Percentiles rank a stretch among this genome's conserved stretches.
Evolutionary conservation across 2,797 vertebrate species (phyloP).

Genomic region (Saxicola maurus): DNA sequence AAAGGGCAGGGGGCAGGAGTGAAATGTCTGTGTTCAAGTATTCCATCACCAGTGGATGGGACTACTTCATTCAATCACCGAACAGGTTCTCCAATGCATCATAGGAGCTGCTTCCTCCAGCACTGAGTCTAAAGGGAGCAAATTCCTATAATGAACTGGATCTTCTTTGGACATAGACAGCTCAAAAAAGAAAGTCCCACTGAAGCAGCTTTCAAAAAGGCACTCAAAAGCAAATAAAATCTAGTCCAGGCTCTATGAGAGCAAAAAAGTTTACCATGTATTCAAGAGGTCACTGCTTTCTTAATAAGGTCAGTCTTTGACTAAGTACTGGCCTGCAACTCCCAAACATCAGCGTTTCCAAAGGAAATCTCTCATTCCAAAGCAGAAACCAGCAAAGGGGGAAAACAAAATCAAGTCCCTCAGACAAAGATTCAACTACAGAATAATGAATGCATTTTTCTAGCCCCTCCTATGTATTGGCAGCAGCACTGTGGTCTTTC

Average conservation of each 20-base stretch:
- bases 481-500: constrained; percentile 70
- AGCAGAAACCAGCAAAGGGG: constrained; percentile 75
- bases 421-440: constrained; percentile 72
- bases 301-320: constrained; percentile 81
- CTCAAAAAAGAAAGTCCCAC: constrained; percentile 79
- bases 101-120: constrained; percentile 57
- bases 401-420: constrained; percentile 85
- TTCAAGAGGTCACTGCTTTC: constrained; percentile 86
- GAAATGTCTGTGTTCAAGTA: constrained; percentile 84
- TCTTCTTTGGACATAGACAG: constrained; percentile 77
- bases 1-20: constrained; percentile 54
- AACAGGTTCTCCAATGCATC: constrained; percentile 64
- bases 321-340: constrained; percentile 84
- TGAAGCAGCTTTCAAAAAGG: constrained; percentile 98
- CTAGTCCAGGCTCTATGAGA: constrained; percentile 90
- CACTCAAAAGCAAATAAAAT: constrained; percentile 96
- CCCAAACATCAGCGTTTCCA: constrained; percentile 82
- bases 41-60: constrained; percentile 78
- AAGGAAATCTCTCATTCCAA: constrained; percentile 72
- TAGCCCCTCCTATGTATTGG: constrained; percentile 61
- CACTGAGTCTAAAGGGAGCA: constrained; percentile 41
- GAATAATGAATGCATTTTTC: constrained; percentile 68
- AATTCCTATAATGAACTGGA: constrained; percentile 61
- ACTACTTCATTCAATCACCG: constrained; percentile 72
- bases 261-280: constrained; percentile 84